Conservation (phyloP, 2,888 invertebrate genomes). For the Lordiphosa fenestrarum region DNA sequence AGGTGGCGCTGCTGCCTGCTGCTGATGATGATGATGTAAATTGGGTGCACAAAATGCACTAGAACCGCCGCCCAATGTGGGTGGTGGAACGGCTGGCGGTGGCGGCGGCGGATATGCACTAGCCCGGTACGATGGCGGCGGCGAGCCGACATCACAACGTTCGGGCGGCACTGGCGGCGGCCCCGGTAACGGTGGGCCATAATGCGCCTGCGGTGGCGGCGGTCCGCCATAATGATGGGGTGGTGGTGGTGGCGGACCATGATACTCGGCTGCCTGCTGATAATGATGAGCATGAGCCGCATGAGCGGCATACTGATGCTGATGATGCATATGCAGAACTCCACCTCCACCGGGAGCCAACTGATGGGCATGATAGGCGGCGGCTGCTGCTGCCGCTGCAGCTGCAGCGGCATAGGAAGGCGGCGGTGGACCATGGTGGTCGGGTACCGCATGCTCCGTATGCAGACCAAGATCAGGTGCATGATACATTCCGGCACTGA, state of each 20-base stretch:
- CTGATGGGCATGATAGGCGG: slow-evolving; percentile 77
- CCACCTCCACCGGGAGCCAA: slow-evolving; percentile 68
- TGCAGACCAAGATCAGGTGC: slow-evolving; percentile 75
- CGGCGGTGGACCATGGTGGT: slow-evolving; percentile 75
- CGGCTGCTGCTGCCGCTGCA: slow-evolving; percentile 75
- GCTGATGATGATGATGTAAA: slow-evolving; percentile 76
- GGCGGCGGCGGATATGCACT: slow-evolving; percentile 62
- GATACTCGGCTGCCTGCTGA: slow-evolving; percentile 72
- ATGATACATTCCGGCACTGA: slow-evolving; percentile 74
- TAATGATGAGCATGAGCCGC: slow-evolving; percentile 70
- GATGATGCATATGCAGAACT: slow-evolving; percentile 65
- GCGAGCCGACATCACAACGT: slow-evolving; percentile 73
- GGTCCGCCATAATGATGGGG: slow-evolving; percentile 56
- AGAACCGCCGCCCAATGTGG: slow-evolving; percentile 76
- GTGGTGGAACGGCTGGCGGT: slow-evolving; percentile 45
- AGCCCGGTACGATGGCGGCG: slow-evolving; percentile 73
- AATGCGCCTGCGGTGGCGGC: slow-evolving; percentile 62
- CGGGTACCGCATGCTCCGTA: slow-evolving; percentile 66
- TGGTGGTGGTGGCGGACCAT: slow-evolving; percentile 53
- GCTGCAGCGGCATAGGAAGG: slow-evolving; percentile 75
- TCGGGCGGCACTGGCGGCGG: slow-evolving; percentile 55
- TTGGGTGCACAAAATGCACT: slow-evolving; percentile 80
- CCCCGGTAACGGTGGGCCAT: slow-evolving; percentile 42
- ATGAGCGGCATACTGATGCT: slow-evolving; percentile 72
- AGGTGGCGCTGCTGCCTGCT: slow-evolving; percentile 45